A percentile compares a stretch with the other conserved stretches of the same genome.
Evolutionary conservation across 2,113 vertebrate genomes (phyloP).

Genomic region (Hemiscyllium ocellatum): DNA sequence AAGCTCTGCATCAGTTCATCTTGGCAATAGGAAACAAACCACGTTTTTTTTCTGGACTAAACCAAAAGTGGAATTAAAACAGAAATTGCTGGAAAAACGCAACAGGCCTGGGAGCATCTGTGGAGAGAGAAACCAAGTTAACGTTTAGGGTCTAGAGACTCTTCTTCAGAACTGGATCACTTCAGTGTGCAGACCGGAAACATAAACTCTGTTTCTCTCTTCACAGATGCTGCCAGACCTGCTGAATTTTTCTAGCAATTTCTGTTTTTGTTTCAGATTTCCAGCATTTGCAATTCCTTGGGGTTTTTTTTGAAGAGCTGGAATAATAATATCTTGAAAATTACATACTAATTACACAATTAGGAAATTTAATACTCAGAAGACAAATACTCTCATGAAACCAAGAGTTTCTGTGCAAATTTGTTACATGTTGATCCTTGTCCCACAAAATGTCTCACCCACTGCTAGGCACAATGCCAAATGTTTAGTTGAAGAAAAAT

Average conservation of each 20-base stretch:
- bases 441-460: background rate
- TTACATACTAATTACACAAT: background rate
- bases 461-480: background rate
- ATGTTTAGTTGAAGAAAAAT: background rate
- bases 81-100: too few species aligned
- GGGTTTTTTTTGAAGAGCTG: background rate
- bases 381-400: background rate
- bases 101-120: too few species aligned
- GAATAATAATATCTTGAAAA: background rate
- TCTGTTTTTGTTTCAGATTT: too few species aligned
- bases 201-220: too few species aligned
- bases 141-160: too few species aligned
- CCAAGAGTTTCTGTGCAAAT: background rate
- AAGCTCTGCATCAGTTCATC: too few species aligned
- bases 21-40: background rate
- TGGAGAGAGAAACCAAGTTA: too few species aligned
- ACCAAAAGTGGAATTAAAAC: background rate
- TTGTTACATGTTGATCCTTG: background rate
- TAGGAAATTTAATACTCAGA: background rate
- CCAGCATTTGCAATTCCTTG: too few species aligned
- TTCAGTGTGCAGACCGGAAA: too few species aligned
- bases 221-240: too few species aligned
- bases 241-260: too few species aligned
- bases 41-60: background rate
- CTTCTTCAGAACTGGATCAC: too few species aligned